These are phyloP conservation scores for Reinhardtius hippoglossoides DNA, from an alignment of 2,113 vertebrate species.

Conservation along the genomic window DNA sequence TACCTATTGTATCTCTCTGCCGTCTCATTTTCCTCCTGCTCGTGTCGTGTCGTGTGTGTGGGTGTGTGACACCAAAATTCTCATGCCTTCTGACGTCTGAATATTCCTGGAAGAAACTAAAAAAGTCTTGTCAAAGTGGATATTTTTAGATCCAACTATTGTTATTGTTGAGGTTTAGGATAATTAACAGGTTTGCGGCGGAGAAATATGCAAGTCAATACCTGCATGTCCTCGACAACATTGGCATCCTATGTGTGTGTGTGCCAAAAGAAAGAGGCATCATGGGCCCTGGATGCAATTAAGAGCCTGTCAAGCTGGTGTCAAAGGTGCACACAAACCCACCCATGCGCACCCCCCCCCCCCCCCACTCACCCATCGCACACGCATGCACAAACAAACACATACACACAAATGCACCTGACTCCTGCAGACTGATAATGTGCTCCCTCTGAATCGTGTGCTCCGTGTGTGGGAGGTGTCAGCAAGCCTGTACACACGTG, in stretches of 20 bases:
- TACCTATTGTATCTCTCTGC: slow-evolving; percentile 35
- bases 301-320: slow-evolving; percentile 72
- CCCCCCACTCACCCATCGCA: background rate
- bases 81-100: slow-evolving; percentile 1
- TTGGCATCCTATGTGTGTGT: slow-evolving; percentile 14
- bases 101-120: slow-evolving; percentile 12
- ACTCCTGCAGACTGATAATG: slow-evolving; percentile 46
- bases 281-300: slow-evolving; percentile 72
- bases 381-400: slow-evolving; percentile 39
- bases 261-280: slow-evolving; percentile 43
- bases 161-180: slow-evolving; percentile 26
- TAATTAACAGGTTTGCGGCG: slow-evolving; percentile 45
- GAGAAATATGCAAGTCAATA: slow-evolving; percentile 25
- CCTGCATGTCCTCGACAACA: slow-evolving; percentile 4
- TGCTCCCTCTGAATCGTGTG: slow-evolving; percentile 16
- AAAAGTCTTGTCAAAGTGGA: slow-evolving; percentile 5
- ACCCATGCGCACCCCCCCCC: slow-evolving; percentile 16
- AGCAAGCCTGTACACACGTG: background rate
- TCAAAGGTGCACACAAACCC: slow-evolving; percentile 64
- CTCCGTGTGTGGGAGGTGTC: slow-evolving; percentile 24
- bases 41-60: slow-evolving; percentile 12
- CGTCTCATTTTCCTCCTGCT: slow-evolving; percentile 1
- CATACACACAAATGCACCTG: slow-evolving; percentile 45
- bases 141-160: slow-evolving; percentile 30
- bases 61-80: slow-evolving; percentile 8